Base-by-base conservation (phyloP, 2,888 invertebrate species). In the Campaea margaritaria region DNA sequence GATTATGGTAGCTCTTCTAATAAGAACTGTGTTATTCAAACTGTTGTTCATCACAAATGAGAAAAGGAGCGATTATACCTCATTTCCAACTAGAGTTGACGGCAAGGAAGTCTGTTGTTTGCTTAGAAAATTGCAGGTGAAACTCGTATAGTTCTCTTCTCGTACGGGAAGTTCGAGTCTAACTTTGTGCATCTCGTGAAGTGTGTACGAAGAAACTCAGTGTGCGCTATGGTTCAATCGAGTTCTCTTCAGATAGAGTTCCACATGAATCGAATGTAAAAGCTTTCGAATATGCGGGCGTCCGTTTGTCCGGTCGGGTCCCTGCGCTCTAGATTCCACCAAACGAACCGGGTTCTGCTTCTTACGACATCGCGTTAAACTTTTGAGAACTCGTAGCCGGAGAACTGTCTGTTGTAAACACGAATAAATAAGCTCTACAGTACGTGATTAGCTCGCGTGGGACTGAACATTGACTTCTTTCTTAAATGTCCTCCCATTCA, bases 221-320 rank as follows among this genome's bases (percentile, higher is more conserved):
- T 71, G 74, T 72, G 79, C 82, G 79, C 75, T 84, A 75, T 72
- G 70, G 65, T 76, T 75, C 81, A 82, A 84, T 82, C 72, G 80
- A 78, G 81, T 81, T 81, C 80, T 75, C 76, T 78, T 77, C 77
- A 77, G 68, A 70, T 68, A 68, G 69, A 78, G 77, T 83, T 82
- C 69, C 69, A 75, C 75, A 72, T 75, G 79, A 81, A 79, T 81
- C 78, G 76, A 80, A 83, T 75, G 77, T 77, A 75, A 80, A 82
- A 81, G 82, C 76, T 73, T 79, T 76, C 68, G 71, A 74, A 81
- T 80, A 84, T 85, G 80, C 81, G 81, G 81, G 82, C 71, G 54
- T 68, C 68, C 73, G 74, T 78, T 76, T 74, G 68, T 65, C 46
- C 27, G 36, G 41, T 42, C 27, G 16, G 52, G 36, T 31, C 16